A percentile compares a stretch with the other conserved stretches of the same genome.
Evolutionary conservation across 2,113 vertebrate genomes (phyloP).

Genomic region (Piaya cayana): DNA sequence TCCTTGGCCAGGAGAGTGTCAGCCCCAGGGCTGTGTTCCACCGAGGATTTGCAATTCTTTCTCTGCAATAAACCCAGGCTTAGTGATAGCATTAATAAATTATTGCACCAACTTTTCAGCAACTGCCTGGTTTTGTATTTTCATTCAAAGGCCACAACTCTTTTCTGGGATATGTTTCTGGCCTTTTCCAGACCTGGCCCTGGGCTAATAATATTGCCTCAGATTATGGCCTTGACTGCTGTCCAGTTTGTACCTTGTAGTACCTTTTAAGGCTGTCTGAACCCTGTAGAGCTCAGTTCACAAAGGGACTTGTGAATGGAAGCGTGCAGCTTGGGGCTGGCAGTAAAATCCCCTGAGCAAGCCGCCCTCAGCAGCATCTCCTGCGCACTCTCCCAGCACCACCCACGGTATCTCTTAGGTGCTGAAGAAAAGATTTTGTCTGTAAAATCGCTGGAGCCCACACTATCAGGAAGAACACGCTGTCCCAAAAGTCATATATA

Average conservation of each 20-base stretch:
- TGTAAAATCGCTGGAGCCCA: background rate
- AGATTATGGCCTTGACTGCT: background rate
- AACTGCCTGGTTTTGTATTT: background rate
- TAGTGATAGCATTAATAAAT: background rate
- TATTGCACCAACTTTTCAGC: background rate
- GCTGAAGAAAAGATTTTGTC: background rate
- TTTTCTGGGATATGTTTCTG: background rate
- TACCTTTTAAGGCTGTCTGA: background rate
- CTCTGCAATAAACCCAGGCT: background rate
- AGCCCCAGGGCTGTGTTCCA: background rate
- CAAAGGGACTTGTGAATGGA: background rate
- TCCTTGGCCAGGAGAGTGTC: background rate
- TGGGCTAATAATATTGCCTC: background rate
- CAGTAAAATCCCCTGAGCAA: background rate
- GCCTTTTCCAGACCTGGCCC: background rate
- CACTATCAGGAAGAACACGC: background rate
- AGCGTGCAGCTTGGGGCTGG: fast-evolving
- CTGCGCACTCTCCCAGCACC: background rate
- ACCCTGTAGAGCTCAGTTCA: background rate
- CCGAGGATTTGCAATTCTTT: background rate
- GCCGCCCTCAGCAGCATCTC: fast-evolving
- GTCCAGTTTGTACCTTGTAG: background rate
- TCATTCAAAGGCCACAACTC: background rate
- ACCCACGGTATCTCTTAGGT: background rate
- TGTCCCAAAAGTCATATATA: background rate